phyloP scores from a whole-genome alignment of 1,140 invertebrate genomes.

The Potamilus streckersoni region DNA sequence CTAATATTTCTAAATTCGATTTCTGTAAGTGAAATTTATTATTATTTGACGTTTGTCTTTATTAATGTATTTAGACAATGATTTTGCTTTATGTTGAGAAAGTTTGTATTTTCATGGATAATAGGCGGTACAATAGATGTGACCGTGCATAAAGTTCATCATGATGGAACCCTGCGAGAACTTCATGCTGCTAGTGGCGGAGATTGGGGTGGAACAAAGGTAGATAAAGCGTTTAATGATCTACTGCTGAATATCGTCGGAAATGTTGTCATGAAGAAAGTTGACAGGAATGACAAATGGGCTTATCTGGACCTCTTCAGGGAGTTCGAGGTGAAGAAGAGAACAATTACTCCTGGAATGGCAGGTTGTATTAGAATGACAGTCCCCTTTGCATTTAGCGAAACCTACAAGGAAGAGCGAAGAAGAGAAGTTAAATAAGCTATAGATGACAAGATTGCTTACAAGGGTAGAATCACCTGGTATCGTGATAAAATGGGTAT shows the following conservation, averaged over 20 bases:
- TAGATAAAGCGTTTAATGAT: constrained; percentile 7
- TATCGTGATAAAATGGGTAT: constrained; percentile 22
- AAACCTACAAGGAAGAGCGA: background rate
- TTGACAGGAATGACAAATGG: background rate
- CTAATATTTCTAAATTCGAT: no score
- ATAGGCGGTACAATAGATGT: no score
- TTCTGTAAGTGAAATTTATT: no score
- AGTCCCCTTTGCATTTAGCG: constrained; percentile 4
- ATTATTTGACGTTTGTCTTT: no score
- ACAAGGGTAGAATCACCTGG: background rate
- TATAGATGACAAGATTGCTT: background rate
- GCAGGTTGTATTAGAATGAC: constrained; percentile 1
- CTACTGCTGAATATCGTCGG: constrained; percentile 23
- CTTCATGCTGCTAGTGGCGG: no score
- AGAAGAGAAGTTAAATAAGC: background rate
- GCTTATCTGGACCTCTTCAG: constrained; percentile 24
- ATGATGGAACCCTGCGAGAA: no score
- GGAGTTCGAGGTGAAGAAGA: constrained; percentile 33
- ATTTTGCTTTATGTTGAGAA: no score
- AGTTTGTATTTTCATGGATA: no score
- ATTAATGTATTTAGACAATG: no score
- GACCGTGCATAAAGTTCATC: no score
- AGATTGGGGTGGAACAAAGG: no score
- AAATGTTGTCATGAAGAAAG: constrained; percentile 19
- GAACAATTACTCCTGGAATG: constrained; percentile 8